These are phyloP conservation scores for Rattus rattus DNA, from an alignment of 2,113 vertebrate species.

Conservation along the genomic window DNA sequence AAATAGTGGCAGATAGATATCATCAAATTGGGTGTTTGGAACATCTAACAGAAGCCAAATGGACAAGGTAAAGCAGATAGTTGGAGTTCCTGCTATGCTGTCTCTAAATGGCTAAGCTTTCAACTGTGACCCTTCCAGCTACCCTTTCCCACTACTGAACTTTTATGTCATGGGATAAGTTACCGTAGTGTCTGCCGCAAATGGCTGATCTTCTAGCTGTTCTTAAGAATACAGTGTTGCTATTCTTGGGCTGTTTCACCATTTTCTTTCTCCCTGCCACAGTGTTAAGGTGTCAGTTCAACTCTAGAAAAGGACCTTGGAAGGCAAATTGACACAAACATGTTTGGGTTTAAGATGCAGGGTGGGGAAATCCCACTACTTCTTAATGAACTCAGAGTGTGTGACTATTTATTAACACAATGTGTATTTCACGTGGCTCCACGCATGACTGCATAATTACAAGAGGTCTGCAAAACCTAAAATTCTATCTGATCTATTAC, in stretches of 20 bases:
- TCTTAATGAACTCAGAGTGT: not conserved
- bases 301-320: not conserved
- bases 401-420: too few relatives aligned
- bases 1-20: not conserved
- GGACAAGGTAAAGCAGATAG: not conserved
- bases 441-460: not conserved
- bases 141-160: too few relatives aligned
- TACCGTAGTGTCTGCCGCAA: not conserved
- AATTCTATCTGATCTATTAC: not conserved
- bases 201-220: not conserved
- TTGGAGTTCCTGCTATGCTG: not conserved
- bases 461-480: not conserved
- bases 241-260: not conserved
- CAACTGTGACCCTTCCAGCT: too few relatives aligned
- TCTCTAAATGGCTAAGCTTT: not conserved
- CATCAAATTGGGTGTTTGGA: not conserved
- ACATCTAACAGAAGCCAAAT: not conserved
- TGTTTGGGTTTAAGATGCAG: not conserved
- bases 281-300: not conserved
- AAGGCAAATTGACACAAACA: not conserved
- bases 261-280: not conserved
- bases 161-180: not conserved
- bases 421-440: rapidly evolving
- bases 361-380: not conserved
- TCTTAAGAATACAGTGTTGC: not conserved